Conservation (phyloP, 2,888 invertebrate species). For the Drosophila infuscata region DNA sequence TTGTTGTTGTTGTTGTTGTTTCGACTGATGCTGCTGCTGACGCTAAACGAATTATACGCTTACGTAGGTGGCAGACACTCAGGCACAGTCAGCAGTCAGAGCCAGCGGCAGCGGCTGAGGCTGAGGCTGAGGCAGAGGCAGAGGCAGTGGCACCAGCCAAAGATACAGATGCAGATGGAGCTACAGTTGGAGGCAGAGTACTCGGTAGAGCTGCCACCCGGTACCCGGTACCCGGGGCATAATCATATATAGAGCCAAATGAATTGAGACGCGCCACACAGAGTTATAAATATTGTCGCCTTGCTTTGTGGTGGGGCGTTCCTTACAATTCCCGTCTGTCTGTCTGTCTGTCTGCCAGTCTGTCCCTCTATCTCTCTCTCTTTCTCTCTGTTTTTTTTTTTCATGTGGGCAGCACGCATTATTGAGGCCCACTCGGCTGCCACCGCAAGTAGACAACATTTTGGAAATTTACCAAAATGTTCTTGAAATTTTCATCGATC, state of each 20-base stretch:
- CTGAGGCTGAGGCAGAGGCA: not conserved
- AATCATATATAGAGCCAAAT: slow-evolving; percentile 67
- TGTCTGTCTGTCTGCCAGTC: not conserved
- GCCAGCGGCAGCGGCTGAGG: slow-evolving; percentile 16
- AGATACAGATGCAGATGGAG: slow-evolving; percentile 21
- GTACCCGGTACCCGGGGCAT: slow-evolving; percentile 20
- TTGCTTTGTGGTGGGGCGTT: slow-evolving; percentile 50
- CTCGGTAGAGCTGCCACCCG: slow-evolving; percentile 6
- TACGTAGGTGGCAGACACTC: slow-evolving; percentile 81
- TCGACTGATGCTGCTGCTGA: slow-evolving; percentile 60
- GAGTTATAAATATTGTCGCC: slow-evolving; percentile 78
- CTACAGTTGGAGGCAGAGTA: slow-evolving; percentile 17
- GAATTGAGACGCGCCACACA: slow-evolving; percentile 77
- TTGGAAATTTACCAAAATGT: not conserved
- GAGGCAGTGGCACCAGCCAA: slow-evolving; percentile 8
- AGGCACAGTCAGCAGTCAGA: slow-evolving; percentile 42
- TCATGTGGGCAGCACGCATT: slow-evolving; percentile 49
- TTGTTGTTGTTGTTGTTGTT: slow-evolving; percentile 40
- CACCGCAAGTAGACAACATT: slow-evolving; percentile 27
- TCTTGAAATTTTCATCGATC: not conserved
- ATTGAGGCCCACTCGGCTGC: slow-evolving; percentile 30
- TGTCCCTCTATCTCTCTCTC: not conserved
- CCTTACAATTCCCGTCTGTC: slow-evolving; percentile 34
- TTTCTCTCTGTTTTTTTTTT: not conserved
- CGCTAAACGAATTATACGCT: slow-evolving; percentile 81